Percentiles rank a stretch among this genome's conserved stretches.
These are phyloP conservation scores for Zoanthus sociatus DNA, from an alignment of 92 coral and sea anemone species.

Conservation along the genomic window DNA sequence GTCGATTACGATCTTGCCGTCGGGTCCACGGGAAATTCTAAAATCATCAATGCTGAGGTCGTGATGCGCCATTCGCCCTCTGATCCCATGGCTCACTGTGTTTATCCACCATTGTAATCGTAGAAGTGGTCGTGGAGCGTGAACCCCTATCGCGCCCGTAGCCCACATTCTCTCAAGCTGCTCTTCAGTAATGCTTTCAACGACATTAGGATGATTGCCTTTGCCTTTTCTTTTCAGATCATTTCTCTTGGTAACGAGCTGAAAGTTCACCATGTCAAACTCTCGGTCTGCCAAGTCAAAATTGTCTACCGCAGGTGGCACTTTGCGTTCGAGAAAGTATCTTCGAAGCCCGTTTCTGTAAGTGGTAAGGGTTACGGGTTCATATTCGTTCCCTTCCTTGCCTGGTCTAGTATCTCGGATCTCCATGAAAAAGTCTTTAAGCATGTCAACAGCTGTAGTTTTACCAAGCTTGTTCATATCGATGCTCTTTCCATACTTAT, in stretches of 20 bases:
- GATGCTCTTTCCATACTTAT: slow-evolving; percentile 92
- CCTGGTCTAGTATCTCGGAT: slow-evolving; percentile 99
- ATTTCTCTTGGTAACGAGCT: slow-evolving; percentile 96
- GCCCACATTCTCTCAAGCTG: slow-evolving; percentile 99
- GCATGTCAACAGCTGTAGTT: slow-evolving; percentile 89
- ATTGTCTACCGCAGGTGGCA: slow-evolving; percentile 98
- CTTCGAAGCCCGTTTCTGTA: slow-evolving; percentile 98
- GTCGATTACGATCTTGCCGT: slow-evolving; percentile 96
- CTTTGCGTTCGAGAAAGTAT: slow-evolving; percentile 97
- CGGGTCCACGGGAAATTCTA: slow-evolving; percentile 97
- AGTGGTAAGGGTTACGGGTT: slow-evolving; percentile 97
- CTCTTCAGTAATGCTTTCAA: slow-evolving; percentile 97
- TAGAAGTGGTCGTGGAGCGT: slow-evolving; percentile 94
- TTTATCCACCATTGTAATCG: slow-evolving; percentile 99
- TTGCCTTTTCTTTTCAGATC: slow-evolving; percentile 99
- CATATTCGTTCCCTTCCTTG: slow-evolving; percentile 99
- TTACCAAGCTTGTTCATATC: slow-evolving; percentile 96
- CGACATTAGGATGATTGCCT: slow-evolving; percentile 99
- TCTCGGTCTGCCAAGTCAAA: slow-evolving; percentile 99
- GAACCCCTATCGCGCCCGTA: slow-evolving; percentile 98
- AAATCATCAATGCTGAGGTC: slow-evolving; percentile 98
- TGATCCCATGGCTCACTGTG: slow-evolving; percentile 96
- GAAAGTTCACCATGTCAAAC: slow-evolving; percentile 97
- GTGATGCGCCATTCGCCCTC: slow-evolving; percentile 99
- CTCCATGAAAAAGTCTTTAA: slow-evolving; percentile 98